Evolutionary conservation across 2,797 vertebrate species (phyloP).

Genomic region (Vespertilio murinus): DNA sequence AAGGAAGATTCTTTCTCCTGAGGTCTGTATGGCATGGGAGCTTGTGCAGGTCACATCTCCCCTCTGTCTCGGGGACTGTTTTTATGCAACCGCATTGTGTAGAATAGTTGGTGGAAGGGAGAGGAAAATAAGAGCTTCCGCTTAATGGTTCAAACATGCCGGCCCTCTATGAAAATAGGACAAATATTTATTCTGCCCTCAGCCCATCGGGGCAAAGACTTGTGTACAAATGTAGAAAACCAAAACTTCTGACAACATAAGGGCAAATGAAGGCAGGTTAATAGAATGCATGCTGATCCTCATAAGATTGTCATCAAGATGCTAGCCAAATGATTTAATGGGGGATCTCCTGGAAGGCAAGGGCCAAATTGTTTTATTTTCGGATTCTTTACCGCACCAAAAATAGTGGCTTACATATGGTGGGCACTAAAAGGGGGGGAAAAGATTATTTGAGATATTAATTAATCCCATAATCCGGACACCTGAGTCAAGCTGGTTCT

Average conservation of each 20-base stretch:
- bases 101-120: neutral
- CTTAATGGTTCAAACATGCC: conserved; percentile 92
- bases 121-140: conserved; percentile 72
- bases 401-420: neutral
- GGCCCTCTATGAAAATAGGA: conserved; percentile 84
- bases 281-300: neutral
- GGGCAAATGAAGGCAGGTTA: neutral
- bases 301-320: neutral
- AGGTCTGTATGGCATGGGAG: neutral
- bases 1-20: neutral
- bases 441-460: neutral
- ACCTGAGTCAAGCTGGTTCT: neutral
- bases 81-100: neutral
- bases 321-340: neutral
- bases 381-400: neutral
- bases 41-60: neutral
- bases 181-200: neutral
- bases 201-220: neutral
- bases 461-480: neutral
- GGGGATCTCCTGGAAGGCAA: neutral
- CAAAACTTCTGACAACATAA: neutral
- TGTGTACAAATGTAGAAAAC: neutral
- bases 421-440: neutral
- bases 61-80: neutral
- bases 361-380: neutral